These are phyloP conservation scores for Danio albolineatus DNA, from an alignment of 2,797 vertebrate genomes.

Conservation along the genomic window DNA sequence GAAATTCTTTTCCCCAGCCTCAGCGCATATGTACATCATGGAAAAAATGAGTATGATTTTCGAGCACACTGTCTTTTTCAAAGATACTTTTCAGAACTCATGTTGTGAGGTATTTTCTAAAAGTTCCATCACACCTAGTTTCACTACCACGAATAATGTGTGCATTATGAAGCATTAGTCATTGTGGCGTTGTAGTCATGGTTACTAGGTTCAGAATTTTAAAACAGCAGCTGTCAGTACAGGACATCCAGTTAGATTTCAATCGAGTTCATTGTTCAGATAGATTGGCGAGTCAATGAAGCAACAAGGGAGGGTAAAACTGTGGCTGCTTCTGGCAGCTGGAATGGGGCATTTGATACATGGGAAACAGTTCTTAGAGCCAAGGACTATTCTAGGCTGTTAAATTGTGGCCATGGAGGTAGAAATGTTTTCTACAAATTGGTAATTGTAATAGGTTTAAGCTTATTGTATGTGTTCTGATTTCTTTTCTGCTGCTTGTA, in stretches of 20 bases:
- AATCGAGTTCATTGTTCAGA: conserved; percentile 79
- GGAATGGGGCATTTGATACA: conserved; percentile 72
- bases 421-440: neutral
- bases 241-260: conserved; percentile 68
- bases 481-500: too few species aligned
- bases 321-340: conserved; percentile 71
- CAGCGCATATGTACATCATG: conserved; percentile 16
- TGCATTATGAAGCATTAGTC: conserved; percentile 57
- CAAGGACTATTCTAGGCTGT: conserved; percentile 11
- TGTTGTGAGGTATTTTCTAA: conserved; percentile 35
- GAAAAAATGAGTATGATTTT: conserved; percentile 29
- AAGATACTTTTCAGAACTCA: neutral
- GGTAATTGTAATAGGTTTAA: neutral
- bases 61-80: conserved; percentile 27
- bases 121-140: conserved; percentile 58
- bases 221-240: conserved; percentile 72
- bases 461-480: neutral
- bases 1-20: conserved; percentile 65
- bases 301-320: conserved; percentile 50
- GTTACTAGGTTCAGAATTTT: conserved; percentile 69
- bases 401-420: neutral
- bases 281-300: conserved; percentile 71
- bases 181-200: conserved; percentile 71
- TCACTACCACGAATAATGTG: conserved; percentile 64
- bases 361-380: conserved; percentile 54